Conservation (phyloP, 1,140 invertebrate species). For the Agrilus planipennis region DNA sequence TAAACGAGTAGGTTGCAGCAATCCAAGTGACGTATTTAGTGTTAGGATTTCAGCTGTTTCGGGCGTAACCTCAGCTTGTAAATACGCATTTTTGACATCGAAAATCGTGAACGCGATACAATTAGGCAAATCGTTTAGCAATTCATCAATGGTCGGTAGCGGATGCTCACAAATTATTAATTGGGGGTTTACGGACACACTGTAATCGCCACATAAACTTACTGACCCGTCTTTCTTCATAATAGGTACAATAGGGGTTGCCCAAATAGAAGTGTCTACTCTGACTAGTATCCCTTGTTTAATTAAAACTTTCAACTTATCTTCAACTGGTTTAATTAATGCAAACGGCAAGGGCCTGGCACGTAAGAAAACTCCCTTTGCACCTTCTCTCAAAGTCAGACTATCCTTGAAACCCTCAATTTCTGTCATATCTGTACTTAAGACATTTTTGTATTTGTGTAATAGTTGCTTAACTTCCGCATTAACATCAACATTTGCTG, state of each 20-base stretch:
- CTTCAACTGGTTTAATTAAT: conserved; percentile 1
- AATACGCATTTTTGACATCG: conserved; percentile 8
- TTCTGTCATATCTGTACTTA: too few species aligned
- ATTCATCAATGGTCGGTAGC: conserved; percentile 9
- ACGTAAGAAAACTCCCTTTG: too few species aligned
- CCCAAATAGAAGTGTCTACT: conserved; percentile 14
- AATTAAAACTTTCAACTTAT: conserved; percentile 4
- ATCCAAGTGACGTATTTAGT: conserved; percentile 13
- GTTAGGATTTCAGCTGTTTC: conserved; percentile 8
- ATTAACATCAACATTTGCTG: too few species aligned
- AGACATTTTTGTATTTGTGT: too few species aligned
- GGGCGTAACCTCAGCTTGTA: conserved; percentile 7
- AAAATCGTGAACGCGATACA: conserved; percentile 7
- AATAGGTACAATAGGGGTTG: conserved; percentile 14
- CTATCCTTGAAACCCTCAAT: too few species aligned
- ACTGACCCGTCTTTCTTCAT: conserved; percentile 10
- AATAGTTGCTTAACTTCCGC: too few species aligned
- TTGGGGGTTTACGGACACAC: conserved; percentile 6
- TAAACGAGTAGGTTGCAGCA: conserved; percentile 10
- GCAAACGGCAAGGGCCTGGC: conserved; percentile 3
- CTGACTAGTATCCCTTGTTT: conserved; percentile 6
- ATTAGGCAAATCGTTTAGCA: conserved; percentile 4
- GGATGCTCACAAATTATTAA: conserved; percentile 10
- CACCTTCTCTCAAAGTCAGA: too few species aligned
- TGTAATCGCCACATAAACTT: conserved; percentile 16